phyloP scores from a whole-genome alignment of 2,888 invertebrate species.

The Eupithecia inturbata region DNA sequence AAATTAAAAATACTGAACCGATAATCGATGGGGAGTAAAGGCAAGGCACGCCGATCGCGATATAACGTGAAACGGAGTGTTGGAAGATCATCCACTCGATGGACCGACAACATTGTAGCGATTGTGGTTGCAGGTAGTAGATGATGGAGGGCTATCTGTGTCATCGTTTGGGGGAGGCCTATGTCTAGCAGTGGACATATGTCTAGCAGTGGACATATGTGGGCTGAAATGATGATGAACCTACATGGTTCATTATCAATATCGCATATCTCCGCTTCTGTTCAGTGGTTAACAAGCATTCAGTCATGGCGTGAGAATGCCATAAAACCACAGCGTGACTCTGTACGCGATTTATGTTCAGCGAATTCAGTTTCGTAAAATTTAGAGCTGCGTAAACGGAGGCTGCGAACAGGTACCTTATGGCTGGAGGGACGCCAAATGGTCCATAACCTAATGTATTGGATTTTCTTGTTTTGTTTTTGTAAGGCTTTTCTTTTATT shows the following conservation, averaged over 20 bases:
- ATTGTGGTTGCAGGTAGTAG: no score
- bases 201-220: no score
- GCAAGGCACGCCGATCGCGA: no score
- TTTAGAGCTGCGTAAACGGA: constrained; percentile 35
- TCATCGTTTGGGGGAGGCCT: no score
- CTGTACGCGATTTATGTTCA: constrained; percentile 36
- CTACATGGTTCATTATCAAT: background rate
- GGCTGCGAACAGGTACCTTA: constrained; percentile 30
- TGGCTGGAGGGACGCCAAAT: constrained; percentile 29
- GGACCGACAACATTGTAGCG: no score
- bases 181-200: no score
- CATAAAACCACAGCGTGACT: constrained; percentile 40
- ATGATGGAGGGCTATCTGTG: no score
- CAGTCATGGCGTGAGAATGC: constrained; percentile 15
- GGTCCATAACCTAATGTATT: constrained; percentile 14
- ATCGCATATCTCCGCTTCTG: background rate
- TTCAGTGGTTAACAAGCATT: background rate
- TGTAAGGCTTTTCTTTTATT: background rate
- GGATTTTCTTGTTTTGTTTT: constrained; percentile 16
- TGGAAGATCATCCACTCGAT: no score
- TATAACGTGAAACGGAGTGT: no score
- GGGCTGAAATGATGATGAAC: no score
- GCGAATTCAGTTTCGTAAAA: constrained; percentile 37
- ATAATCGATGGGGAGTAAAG: no score
- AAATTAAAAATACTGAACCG: no score